Evolutionary conservation across 2,113 vertebrate species (phyloP), one percentile per base, ranked within the genome.

Genomic region (Xenopus laevis): DNA sequence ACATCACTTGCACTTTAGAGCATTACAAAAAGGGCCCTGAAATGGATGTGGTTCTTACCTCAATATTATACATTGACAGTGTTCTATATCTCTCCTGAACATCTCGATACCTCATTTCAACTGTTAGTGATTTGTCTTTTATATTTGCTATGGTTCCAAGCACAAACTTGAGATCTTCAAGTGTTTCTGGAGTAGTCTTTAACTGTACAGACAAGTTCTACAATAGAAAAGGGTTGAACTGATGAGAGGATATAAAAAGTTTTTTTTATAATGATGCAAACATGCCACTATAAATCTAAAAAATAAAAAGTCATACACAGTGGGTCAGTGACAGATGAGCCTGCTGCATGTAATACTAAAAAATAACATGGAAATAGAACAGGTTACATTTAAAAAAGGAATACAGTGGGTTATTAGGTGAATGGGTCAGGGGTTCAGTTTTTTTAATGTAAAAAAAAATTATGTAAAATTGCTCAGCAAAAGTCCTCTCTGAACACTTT

Each of bases 81-180:
- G 95, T 99, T 73, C 94, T 90, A 83, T 99, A 98, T 81, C 86
- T 84, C 83, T 99, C 97, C 77, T 89, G 84, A 17, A 97, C 87
- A 11, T 96, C 94, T 40, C 58, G 79, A 77, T 91, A 87, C 15
- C 88, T 90, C 77, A 96, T 74, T 69, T 98, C 96, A 81, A 96
- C 94, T 4, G 83, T 58, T 0, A 97, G 69, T 62, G 95, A 93
- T 80, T 94, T 90, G 46, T 74, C 72, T 79, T 71, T 89, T 79
- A 98, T 91, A 68, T 92, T 84, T 1, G 88, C 86, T 68, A 99
- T 96, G 0, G 95, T 92, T 0, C 80, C 80, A 7, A 99, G 90
- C 23, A 99, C 84, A 78, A 90, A 92, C 84, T 92, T 97, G 69
- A 99, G 87, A 64, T 94, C 87, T 0, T 98, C 93, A 30, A 99